phyloP scores from a whole-genome alignment of 1,140 invertebrate genomes.

The Brachionus asplanchnoidis region DNA sequence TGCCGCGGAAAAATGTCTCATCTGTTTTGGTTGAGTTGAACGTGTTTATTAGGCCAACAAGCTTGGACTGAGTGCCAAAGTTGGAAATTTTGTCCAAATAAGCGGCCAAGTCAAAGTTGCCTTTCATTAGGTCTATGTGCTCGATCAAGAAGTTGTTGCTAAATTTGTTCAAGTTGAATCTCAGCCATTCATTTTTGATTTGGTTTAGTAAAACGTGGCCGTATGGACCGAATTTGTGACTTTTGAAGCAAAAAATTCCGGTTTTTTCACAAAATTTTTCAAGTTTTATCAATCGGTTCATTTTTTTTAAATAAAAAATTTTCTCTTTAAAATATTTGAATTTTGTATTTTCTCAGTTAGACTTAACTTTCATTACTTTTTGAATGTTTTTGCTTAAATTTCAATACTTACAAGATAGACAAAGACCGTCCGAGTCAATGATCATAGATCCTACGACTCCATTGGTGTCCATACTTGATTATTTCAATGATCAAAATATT shows the following conservation, averaged over 20 bases:
- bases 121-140: not conserved
- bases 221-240: not conserved
- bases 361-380: constrained; percentile 12
- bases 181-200: constrained; percentile 36
- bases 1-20: not conserved
- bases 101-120: not conserved
- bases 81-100: not conserved
- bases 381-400: not conserved
- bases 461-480: not conserved
- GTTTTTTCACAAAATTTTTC: constrained; percentile 23
- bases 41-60: not conserved
- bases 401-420: constrained; percentile 29
- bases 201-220: not conserved
- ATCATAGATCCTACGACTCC: constrained; percentile 35
- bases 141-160: not conserved
- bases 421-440: constrained; percentile 26
- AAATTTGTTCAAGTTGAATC: constrained; percentile 3
- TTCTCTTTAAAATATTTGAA: not conserved
- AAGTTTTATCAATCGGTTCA: not conserved
- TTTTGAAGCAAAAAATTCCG: not conserved
- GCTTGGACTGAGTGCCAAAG: not conserved
- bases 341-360: not conserved
- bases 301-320: not conserved
- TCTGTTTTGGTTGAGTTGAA: not conserved
- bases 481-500: not conserved